A percentile compares a stretch with the other conserved stretches of the same genome.
phyloP scores from a whole-genome alignment of 2,888 invertebrate genomes.

The Branchellion lobata region DNA sequence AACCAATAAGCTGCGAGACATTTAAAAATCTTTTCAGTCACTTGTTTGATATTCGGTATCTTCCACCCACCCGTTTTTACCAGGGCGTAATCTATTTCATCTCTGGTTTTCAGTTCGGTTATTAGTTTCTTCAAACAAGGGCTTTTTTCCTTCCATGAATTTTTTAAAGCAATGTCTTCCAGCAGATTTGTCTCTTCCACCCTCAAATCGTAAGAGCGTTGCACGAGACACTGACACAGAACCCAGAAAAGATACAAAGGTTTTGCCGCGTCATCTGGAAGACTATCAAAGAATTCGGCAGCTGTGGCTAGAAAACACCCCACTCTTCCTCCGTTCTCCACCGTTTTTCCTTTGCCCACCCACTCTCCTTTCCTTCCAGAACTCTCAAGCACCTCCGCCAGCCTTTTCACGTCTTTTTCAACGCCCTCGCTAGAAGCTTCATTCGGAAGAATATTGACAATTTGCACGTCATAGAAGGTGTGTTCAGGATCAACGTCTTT shows the following conservation, averaged over 20 bases:
- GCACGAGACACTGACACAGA: background rate
- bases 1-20: background rate
- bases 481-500: too few species aligned
- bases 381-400: too few species aligned
- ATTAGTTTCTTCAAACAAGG: background rate
- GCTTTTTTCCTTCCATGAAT: background rate
- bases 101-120: background rate
- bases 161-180: background rate
- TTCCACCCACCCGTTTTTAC: background rate
- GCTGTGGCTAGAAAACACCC: too few species aligned
- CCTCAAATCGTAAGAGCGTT: background rate
- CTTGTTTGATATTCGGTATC: background rate
- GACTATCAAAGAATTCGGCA: background rate
- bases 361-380: too few species aligned
- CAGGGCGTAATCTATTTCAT: background rate
- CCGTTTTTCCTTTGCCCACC: background rate
- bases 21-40: background rate
- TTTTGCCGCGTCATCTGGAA: conserved; percentile 5
- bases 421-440: too few species aligned
- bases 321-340: too few species aligned
- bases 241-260: background rate
- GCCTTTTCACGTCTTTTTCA: too few species aligned
- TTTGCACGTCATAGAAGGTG: too few species aligned
- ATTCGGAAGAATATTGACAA: too few species aligned
- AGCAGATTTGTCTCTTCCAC: background rate